Evolutionary conservation across 2,797 vertebrate species (phyloP).

Genomic region (Lithobates pipiens): DNA sequence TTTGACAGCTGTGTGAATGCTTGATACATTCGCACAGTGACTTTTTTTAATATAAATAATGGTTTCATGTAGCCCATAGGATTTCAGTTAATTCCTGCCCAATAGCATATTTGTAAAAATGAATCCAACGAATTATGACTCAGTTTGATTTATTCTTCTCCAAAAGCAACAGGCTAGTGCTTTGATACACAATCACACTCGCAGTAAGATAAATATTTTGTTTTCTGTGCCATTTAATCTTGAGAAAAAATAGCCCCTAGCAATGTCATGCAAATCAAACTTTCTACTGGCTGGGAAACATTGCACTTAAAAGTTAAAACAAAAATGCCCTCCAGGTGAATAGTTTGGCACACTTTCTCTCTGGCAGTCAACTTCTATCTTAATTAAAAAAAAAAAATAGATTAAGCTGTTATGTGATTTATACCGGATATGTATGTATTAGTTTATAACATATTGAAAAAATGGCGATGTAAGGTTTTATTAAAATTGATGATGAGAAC

Average conservation of each 20-base stretch:
- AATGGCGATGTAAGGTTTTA: not conserved
- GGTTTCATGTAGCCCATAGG: too few relatives aligned
- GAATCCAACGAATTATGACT: not conserved
- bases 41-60: too few relatives aligned
- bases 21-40: too few relatives aligned
- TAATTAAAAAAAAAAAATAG: not conserved
- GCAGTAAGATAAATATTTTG: not conserved
- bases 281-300: constrained; percentile 14
- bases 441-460: not conserved
- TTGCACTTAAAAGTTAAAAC: constrained; percentile 26
- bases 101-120: not conserved
- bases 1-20: too few relatives aligned
- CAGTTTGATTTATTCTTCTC: not conserved
- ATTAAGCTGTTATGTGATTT: not conserved
- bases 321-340: constrained; percentile 35
- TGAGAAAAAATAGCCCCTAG: constrained; percentile 15
- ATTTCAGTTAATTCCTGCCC: not conserved
- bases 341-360: constrained; percentile 22
- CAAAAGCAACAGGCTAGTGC: not conserved
- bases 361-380: constrained; percentile 3
- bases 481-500: too few relatives aligned
- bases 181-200: not conserved
- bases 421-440: not conserved
- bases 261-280: constrained; percentile 12
- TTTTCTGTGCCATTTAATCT: constrained; percentile 6